Evolutionary conservation across 2,797 vertebrate genomes (phyloP).

Genomic region (Acridotheres tristis): DNA sequence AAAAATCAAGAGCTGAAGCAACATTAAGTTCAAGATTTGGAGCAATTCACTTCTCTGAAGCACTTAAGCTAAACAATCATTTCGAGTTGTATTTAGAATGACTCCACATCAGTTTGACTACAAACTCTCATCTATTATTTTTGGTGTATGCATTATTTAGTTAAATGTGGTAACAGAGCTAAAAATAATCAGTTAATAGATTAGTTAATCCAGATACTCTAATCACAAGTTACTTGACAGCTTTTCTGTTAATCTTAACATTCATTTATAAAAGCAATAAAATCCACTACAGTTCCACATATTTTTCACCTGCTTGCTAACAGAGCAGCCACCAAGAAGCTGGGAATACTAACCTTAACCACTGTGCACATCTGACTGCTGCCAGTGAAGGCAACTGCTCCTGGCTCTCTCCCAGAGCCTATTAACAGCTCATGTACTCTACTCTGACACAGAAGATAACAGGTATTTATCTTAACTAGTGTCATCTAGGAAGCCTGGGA

Average conservation of each 20-base stretch:
- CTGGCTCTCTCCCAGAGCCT: slow-evolving; percentile 30
- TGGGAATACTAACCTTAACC: not conserved
- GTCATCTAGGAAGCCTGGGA: slow-evolving; percentile 55
- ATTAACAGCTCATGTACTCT: slow-evolving; percentile 1
- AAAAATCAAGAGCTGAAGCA: not conserved
- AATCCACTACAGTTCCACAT: not conserved
- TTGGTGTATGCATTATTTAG: not conserved
- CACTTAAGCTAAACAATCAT: not conserved
- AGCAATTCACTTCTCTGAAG: not conserved
- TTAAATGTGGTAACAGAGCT: not conserved
- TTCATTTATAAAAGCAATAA: not conserved
- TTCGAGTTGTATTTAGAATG: not conserved
- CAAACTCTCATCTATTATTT: not conserved
- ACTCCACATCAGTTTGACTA: not conserved
- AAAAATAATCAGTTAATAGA: not conserved
- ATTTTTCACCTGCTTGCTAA: not conserved
- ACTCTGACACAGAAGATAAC: not conserved
- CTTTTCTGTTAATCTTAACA: not conserved
- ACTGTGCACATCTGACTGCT: not conserved
- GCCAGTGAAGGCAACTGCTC: not conserved
- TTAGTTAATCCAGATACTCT: not conserved
- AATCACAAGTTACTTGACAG: not conserved
- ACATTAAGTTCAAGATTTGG: not conserved
- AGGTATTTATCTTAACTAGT: slow-evolving; percentile 46
- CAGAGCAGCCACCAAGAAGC: not conserved